A percentile compares a stretch with the other conserved stretches of the same genome.
Evolutionary conservation across 2,888 invertebrate genomes (phyloP).

Genomic region (Axea sp.): DNA sequence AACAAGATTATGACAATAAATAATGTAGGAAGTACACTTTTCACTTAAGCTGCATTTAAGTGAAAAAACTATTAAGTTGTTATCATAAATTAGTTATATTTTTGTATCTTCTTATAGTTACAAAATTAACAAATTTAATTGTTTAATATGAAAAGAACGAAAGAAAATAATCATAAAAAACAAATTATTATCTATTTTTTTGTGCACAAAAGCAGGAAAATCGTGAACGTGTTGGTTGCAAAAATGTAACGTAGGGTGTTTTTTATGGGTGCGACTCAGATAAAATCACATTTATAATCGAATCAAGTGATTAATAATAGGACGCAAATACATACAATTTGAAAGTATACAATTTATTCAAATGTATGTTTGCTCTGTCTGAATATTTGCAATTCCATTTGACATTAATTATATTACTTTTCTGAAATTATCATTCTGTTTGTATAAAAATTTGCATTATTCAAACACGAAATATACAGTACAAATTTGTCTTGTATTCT

Average conservation of each 20-base stretch:
- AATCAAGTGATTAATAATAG: conserved; percentile 32
- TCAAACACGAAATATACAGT: too few relatives aligned
- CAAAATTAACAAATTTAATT: conserved; percentile 12
- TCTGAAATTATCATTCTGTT: too few relatives aligned
- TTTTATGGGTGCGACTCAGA: conserved; percentile 29
- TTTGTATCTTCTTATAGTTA: too few relatives aligned
- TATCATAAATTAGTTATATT: too few relatives aligned
- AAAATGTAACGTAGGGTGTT: conserved; percentile 24
- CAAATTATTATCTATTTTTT: conserved; percentile 24
- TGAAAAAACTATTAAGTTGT: too few relatives aligned
- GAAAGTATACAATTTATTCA: conserved; percentile 17
- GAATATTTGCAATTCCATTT: conserved; percentile 30
- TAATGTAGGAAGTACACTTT: too few relatives aligned
- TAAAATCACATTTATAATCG: conserved; percentile 22
- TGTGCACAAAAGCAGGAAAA: conserved; percentile 6
- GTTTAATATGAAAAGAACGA: conserved; percentile 6
- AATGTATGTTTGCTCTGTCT: conserved; percentile 8
- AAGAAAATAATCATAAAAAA: conserved; percentile 2
- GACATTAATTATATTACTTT: too few relatives aligned
- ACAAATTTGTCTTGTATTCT: too few relatives aligned
- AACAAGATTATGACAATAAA: too few relatives aligned
- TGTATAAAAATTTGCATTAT: too few relatives aligned
- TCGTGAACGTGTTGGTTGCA: conserved; percentile 1
- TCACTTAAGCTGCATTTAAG: too few relatives aligned
- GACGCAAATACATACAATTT: conserved; percentile 24